These are phyloP conservation scores for Ameiurus melas DNA, from an alignment of 2,113 vertebrate genomes.

Conservation along the genomic window DNA sequence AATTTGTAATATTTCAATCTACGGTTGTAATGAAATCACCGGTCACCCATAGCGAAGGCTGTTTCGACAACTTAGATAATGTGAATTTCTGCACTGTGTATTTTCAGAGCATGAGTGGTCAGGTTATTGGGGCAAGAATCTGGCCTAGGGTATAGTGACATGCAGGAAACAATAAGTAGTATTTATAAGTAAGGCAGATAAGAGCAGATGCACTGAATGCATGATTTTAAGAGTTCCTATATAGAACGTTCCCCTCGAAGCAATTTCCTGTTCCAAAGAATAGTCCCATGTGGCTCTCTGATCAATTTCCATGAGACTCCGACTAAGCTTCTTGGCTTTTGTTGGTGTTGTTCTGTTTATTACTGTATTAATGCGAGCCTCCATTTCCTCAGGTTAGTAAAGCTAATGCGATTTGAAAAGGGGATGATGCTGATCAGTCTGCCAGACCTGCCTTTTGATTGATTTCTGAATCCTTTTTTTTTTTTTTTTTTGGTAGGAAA, in stretches of 20 bases:
- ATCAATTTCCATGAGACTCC: constrained; percentile 16
- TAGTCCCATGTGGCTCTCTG: background rate
- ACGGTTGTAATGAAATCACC: background rate
- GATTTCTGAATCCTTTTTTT: constrained; percentile 42
- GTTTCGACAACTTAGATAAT: background rate
- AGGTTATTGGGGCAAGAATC: background rate
- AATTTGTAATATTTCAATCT: background rate
- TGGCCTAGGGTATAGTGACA: background rate
- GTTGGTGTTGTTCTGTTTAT: constrained; percentile 25
- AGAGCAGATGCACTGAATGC: background rate
- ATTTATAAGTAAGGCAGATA: background rate
- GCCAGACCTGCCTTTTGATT: constrained; percentile 41
- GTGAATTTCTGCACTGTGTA: background rate
- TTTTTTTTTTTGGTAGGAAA: constrained; percentile 31
- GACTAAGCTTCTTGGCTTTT: constrained; percentile 31
- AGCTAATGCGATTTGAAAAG: constrained; percentile 41
- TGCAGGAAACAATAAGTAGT: background rate
- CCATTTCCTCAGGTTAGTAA: constrained; percentile 35
- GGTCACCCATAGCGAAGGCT: background rate
- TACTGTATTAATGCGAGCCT: constrained; percentile 27
- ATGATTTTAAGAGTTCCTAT: background rate
- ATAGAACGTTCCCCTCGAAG: background rate
- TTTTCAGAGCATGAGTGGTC: background rate
- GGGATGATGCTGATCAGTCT: constrained; percentile 29
- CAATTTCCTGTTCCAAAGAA: background rate